A percentile compares a stretch with the other conserved stretches of the same genome.
These are phyloP conservation scores for Pagetopsis macropterus DNA, from an alignment of 2,797 vertebrate genomes.

Conservation along the genomic window DNA sequence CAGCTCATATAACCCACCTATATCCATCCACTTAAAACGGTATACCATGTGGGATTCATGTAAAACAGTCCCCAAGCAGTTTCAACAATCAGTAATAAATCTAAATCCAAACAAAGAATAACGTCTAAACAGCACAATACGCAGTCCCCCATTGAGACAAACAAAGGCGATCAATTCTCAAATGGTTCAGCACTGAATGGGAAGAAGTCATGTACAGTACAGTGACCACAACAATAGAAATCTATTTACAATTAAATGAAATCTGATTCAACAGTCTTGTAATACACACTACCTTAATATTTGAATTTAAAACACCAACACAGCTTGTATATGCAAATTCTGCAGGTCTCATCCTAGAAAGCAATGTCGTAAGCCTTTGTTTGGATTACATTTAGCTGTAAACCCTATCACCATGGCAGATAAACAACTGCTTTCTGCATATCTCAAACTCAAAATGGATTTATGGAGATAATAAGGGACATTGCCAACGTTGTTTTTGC, in stretches of 20 bases:
- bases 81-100: slow-evolving; percentile 18
- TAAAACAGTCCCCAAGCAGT: slow-evolving; percentile 9
- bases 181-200: background rate
- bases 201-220: slow-evolving; percentile 15
- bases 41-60: slow-evolving; percentile 7
- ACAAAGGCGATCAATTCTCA: slow-evolving; percentile 26
- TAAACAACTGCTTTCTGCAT: slow-evolving; percentile 7
- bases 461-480: background rate
- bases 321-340: background rate
- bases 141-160: background rate
- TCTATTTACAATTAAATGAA: slow-evolving; percentile 6
- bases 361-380: background rate
- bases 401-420: background rate
- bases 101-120: slow-evolving; percentile 21
- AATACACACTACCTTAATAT: background rate
- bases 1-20: slow-evolving; percentile 36
- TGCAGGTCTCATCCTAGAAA: background rate
- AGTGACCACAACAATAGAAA: slow-evolving; percentile 16
- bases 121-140: background rate
- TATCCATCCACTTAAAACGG: slow-evolving; percentile 23
- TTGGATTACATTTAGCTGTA: slow-evolving; percentile 1
- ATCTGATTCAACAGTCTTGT: background rate
- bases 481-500: background rate
- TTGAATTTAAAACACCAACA: background rate
- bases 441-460: background rate